Evolutionary conservation across 2,888 invertebrate species (phyloP).

Genomic region (Calameuta idolon): DNA sequence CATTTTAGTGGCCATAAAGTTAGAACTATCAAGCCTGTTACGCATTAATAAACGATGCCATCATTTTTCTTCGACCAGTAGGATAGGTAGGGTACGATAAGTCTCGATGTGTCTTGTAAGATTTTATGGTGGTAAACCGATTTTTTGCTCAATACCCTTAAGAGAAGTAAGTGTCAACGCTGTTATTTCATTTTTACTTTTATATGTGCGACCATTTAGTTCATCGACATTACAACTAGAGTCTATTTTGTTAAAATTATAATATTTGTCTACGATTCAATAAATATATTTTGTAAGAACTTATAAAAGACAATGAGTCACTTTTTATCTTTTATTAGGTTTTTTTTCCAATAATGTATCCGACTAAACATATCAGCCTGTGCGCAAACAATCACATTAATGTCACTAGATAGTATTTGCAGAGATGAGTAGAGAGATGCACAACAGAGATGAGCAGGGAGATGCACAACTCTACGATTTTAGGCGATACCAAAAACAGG

Average conservation of each 20-base stretch:
- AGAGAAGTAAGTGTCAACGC: not conserved
- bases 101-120: not conserved
- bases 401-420: not conserved
- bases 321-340: not conserved
- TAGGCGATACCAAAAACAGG: no score
- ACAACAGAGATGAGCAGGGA: no score
- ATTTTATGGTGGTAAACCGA: not conserved
- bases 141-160: not conserved
- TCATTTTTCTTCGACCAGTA: not conserved
- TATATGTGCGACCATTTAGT: conserved; percentile 5
- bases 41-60: not conserved
- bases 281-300: not conserved
- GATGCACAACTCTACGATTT: no score
- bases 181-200: conserved; percentile 6
- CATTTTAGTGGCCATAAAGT: not conserved
- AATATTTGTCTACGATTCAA: not conserved
- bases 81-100: not conserved
- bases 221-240: not conserved
- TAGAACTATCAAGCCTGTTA: not conserved
- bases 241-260: not conserved
- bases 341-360: not conserved
- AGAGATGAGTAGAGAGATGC: no score
- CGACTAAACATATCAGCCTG: not conserved
- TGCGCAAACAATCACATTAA: not conserved
- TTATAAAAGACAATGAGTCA: not conserved